A percentile compares a stretch with the other conserved stretches of the same genome.
phyloP scores from a whole-genome alignment of 2,113 vertebrate species.

The Rhea americana region DNA sequence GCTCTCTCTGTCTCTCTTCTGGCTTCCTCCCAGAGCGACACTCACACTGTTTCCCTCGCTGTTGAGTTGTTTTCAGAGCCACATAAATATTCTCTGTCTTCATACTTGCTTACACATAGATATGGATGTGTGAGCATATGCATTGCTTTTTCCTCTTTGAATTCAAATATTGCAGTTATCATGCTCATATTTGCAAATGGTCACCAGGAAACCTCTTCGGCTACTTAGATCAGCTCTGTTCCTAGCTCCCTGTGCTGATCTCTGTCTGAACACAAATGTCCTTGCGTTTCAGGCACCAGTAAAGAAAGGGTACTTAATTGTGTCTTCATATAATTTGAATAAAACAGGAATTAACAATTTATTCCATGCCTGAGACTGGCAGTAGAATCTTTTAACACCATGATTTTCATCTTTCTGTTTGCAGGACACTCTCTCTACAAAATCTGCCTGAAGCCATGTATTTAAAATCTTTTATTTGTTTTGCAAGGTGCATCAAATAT shows the following conservation, averaged over 20 bases:
- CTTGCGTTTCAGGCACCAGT: not conserved
- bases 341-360: not conserved
- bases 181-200: not conserved
- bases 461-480: not conserved
- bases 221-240: not conserved
- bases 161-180: not conserved
- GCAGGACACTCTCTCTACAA: not conserved
- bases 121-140: not conserved
- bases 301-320: not conserved
- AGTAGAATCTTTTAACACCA: not conserved
- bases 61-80: not conserved
- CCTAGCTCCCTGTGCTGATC: not conserved
- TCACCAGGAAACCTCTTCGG: not conserved
- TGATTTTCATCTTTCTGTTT: not conserved
- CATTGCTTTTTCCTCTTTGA: not conserved
- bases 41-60: not conserved
- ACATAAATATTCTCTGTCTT: not conserved
- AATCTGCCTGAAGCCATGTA: not conserved
- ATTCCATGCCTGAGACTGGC: not conserved
- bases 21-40: not conserved
- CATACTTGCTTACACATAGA: not conserved
- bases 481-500: not conserved
- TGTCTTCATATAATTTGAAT: not conserved
- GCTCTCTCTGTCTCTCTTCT: not conserved
- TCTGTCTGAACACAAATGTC: not conserved